These are phyloP conservation scores for Lepidurus arcticus DNA, from an alignment of 1,140 invertebrate genomes.

Conservation along the genomic window DNA sequence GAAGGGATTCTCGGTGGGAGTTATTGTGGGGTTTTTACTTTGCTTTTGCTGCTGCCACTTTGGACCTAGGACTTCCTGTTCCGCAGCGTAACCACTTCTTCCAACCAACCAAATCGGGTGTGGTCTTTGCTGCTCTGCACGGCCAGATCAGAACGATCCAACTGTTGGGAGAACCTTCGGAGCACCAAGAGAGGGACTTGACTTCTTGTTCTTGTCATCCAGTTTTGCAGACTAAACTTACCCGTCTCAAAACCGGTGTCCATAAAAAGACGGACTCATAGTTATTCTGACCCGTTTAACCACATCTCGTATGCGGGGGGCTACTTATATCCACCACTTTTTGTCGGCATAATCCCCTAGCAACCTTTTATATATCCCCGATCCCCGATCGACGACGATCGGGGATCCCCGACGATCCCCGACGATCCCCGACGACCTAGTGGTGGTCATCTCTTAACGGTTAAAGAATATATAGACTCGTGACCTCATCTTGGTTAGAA, in stretches of 20 bases:
- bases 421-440: background rate
- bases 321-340: background rate
- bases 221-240: background rate
- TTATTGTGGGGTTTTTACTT: background rate
- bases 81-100: background rate
- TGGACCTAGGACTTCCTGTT: constrained; percentile 14
- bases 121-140: constrained; percentile 3
- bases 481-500: background rate
- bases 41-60: background rate
- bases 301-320: background rate
- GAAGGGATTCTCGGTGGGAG: background rate
- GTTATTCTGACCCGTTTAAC: background rate
- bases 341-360: background rate
- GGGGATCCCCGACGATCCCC: too few relatives aligned
- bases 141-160: background rate
- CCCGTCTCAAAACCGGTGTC: background rate
- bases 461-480: background rate
- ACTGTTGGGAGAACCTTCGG: background rate
- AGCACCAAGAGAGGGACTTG: background rate
- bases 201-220: constrained; percentile 15
- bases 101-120: background rate
- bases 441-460: background rate
- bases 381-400: too few relatives aligned
- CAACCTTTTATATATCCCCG: background rate
- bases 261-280: background rate